A percentile compares a stretch with the other conserved stretches of the same genome.
phyloP scores from a whole-genome alignment of 2,888 invertebrate species.

The Drosophila peninsularis region DNA sequence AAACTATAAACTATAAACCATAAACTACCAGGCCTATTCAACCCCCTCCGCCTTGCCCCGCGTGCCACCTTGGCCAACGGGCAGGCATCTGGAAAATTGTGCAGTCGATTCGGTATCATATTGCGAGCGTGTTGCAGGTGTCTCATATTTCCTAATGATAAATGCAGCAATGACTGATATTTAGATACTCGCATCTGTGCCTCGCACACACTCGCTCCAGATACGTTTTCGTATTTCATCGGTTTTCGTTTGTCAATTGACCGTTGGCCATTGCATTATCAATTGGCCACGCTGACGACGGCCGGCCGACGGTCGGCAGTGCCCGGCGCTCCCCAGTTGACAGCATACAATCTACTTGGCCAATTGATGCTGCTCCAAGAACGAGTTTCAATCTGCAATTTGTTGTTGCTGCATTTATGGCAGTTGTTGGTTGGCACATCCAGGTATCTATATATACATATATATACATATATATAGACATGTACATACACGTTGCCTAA shows the following conservation, averaged over 20 bases:
- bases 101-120: slow-evolving; percentile 54
- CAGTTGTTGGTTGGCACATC: slow-evolving; percentile 38
- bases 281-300: slow-evolving; percentile 51
- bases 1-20: slow-evolving; percentile 18
- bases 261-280: slow-evolving; percentile 60
- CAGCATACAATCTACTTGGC: slow-evolving; percentile 57
- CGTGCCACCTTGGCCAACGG: not conserved
- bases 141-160: slow-evolving; percentile 58
- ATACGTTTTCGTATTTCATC: slow-evolving; percentile 65
- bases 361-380: slow-evolving; percentile 69
- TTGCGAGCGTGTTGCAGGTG: slow-evolving; percentile 63
- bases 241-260: slow-evolving; percentile 74
- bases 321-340: slow-evolving; percentile 27
- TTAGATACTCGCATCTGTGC: slow-evolving; percentile 37
- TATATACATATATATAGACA: not conserved
- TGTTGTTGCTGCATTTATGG: slow-evolving; percentile 38
- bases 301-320: slow-evolving; percentile 7
- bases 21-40: not conserved
- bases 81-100: slow-evolving; percentile 77
- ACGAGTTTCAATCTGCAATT: slow-evolving; percentile 68
- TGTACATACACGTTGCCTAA: slow-evolving; percentile 50
- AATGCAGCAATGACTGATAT: slow-evolving; percentile 40
- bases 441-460: slow-evolving; percentile 22
- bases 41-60: not conserved
- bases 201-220: slow-evolving; percentile 40